Conservation (phyloP, 2,888 invertebrate species). For the Sphaerophoria taeniata region DNA sequence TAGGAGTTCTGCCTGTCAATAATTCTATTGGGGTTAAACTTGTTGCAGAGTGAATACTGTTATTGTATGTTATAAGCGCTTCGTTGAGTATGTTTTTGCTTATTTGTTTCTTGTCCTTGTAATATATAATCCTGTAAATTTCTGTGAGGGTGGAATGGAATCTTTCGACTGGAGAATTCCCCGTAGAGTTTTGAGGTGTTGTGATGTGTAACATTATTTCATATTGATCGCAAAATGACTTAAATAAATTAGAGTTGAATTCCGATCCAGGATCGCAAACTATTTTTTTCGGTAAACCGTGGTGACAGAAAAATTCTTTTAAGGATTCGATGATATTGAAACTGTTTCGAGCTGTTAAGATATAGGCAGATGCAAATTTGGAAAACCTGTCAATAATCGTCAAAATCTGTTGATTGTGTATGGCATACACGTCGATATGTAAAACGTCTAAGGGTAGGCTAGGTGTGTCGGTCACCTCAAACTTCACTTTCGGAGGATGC, state of each 20-base stretch:
- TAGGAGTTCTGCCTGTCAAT: background rate
- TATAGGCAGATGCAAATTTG: constrained; percentile 61
- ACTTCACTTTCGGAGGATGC: constrained; percentile 66
- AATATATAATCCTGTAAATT: constrained; percentile 35
- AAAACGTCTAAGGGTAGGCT: constrained; percentile 63
- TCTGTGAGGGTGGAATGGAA: constrained; percentile 60
- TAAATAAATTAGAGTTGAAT: constrained; percentile 43
- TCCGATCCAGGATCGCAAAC: constrained; percentile 68
- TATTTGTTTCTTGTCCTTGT: background rate
- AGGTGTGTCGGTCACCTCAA: constrained; percentile 60
- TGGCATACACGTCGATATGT: constrained; percentile 68
- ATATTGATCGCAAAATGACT: constrained; percentile 57
- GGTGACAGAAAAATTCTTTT: constrained; percentile 54
- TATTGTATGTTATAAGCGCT: constrained; percentile 13
- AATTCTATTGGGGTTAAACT: too few relatives aligned
- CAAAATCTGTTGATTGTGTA: constrained; percentile 61
- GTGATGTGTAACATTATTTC: constrained; percentile 48
- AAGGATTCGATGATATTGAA: constrained; percentile 54
- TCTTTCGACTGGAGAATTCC: constrained; percentile 43
- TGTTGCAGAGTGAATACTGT: background rate
- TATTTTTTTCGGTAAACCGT: constrained; percentile 63
- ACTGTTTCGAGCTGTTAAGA: constrained; percentile 54
- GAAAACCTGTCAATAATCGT: constrained; percentile 63
- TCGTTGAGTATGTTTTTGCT: background rate
- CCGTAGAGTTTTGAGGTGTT: constrained; percentile 54